Base-by-base conservation (phyloP, 2,113 vertebrate species). In the Melanotaenia duboulayi region DNA sequence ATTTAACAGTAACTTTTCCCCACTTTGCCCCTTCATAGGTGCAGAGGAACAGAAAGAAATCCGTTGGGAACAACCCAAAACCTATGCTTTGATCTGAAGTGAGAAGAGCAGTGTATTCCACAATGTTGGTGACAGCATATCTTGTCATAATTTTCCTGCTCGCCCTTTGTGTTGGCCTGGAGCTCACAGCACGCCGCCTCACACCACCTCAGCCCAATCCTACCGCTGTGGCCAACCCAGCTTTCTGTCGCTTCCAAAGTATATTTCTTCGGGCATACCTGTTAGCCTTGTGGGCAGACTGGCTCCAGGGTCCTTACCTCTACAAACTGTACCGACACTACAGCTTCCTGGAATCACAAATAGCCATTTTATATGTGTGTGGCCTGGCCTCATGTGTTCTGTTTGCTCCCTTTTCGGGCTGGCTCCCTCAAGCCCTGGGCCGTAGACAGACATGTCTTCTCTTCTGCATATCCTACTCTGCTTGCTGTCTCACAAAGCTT, bases 261-360 rank as follows among this genome's bases (percentile, higher is more conserved):
- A 87, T 94, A 56, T 98, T 96, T 69, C 95, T 96, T 68, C 91
- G 92, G 24, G 95, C 94, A 28, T 98, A 98, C 81, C 94, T 97
- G 44, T 81, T 96, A 80, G 97, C 96, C 1, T 88, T 98, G 82
- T 96, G 96, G 57, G 95, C 96, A 4, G 96, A 97, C 89, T 97
- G 96, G 97, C 93, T 98, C 37, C 97, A 98, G 86, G 97, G 96
- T 1, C 97, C 97, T 13, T 98, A 97, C 85, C 95, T 98, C 56
- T 98, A 98, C 88, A 97, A 97, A 84, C 95, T 98, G 0, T 98
- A 98, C 89, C 95, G 94, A 49, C 96, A 97, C 88, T 98, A 98
- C 84, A 94, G 92, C 85, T 98, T 98, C 86, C 90, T 98, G 90
- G 97, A 98, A 85, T 96, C 94, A 0, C 97, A 98, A 75, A 98